Evolutionary conservation across 2,888 invertebrate species (phyloP), one percentile per base, ranked within the genome.

Genomic region (Ophion obscuratus): DNA sequence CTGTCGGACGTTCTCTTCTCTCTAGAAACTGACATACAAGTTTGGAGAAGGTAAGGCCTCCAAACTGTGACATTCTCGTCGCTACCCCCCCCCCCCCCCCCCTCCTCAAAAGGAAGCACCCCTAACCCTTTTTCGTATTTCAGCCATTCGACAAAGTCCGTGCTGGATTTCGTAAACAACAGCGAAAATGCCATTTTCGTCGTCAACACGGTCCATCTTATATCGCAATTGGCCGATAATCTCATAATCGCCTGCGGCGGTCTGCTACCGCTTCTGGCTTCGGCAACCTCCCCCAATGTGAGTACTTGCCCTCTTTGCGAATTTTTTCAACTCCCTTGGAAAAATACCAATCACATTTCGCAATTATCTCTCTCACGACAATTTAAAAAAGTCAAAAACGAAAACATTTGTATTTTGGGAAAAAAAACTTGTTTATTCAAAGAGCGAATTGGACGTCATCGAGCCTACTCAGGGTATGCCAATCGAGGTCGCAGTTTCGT

Each of bases 381-480:
- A 17, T 24, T 53, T 31, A 10, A 57, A 20, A 64, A 76, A 61
- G 53, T 6, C 40, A 31, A 76, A 74, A 62, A 74, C 31, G 40
- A 47, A 53, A 36, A 1, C 6, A 70, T 53, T 14, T 10, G 57
- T 7, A 20, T 9, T 4, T 62, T 14, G 2, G 36, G 4, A 36
- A 9, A 31, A 14, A 36, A 36, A 40, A 20, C 2, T 36, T 40
- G 47, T 53, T 53, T 17, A n/a, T 53, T 53, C n/a, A 17, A 7
- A 99, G 99, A 99, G 98, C 92, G 99, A 99, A 95, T 95, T 99
- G 89, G 99, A 99, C 94, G 99, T 99, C 79, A 97, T 99, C 92
- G 99, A 99, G 94, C 99, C 99, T 10, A 99, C 99, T 2, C 99
- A 99, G 95, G 99, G 99, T 89, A 98, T 99, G 97, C 98, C 99